Conservation (phyloP, 2,888 invertebrate genomes). For the Cryptops parisi region DNA sequence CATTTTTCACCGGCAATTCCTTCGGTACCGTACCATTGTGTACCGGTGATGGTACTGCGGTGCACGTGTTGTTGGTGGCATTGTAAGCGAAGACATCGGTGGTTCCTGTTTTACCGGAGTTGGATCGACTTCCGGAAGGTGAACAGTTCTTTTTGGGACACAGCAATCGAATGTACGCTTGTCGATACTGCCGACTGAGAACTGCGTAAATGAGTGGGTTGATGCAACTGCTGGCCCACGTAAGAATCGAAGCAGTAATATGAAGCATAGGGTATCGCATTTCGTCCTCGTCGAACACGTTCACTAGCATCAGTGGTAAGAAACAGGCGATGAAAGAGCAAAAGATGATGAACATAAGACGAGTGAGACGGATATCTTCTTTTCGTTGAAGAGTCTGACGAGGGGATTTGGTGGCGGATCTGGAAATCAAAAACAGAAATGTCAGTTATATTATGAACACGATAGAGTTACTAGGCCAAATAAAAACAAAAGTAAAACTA, state of each 20-base stretch:
- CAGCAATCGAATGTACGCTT: conserved; percentile 28
- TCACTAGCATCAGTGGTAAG: conserved; percentile 72
- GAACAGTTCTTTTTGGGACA: conserved; percentile 18
- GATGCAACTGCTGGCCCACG: conserved; percentile 79
- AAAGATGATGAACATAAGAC: conserved; percentile 76
- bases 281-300: conserved; percentile 64
- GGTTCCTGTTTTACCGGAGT: conserved; percentile 25
- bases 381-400: conserved; percentile 19
- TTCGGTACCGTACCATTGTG: too few relatives aligned
- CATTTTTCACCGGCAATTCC: too few relatives aligned
- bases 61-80: conserved; percentile 9
- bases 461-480: too few relatives aligned
- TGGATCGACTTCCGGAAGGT: conserved; percentile 21
- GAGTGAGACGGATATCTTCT: conserved; percentile 62
- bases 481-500: too few relatives aligned
- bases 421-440: too few relatives aligned
- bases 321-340: conserved; percentile 72
- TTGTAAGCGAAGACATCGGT: conserved; percentile 26
- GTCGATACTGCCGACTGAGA: conserved; percentile 67
- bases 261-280: conserved; percentile 50
- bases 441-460: too few relatives aligned
- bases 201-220: conserved; percentile 84
- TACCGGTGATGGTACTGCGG: too few relatives aligned
- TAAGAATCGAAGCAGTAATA: conserved; percentile 66
- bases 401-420: too few relatives aligned